Percentiles rank a stretch among this genome's conserved stretches.
These are phyloP conservation scores for Mola mola DNA, from an alignment of 2,113 vertebrate genomes.

Conservation along the genomic window DNA sequence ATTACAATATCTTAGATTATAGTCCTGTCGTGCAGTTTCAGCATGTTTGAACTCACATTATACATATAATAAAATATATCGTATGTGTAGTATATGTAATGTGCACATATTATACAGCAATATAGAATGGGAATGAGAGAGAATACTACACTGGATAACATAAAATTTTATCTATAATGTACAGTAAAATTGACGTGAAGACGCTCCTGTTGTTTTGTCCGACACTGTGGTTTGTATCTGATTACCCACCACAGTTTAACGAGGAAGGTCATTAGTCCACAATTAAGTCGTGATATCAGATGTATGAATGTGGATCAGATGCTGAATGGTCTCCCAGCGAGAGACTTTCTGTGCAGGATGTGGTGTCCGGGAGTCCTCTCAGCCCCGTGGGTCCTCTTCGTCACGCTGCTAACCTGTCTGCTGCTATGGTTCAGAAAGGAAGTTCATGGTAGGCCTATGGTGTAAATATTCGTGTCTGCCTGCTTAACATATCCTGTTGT, in stretches of 20 bases:
- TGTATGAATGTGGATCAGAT: slow-evolving; percentile 54
- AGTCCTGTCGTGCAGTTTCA: no score
- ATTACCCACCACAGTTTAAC: slow-evolving; percentile 22
- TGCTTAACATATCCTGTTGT: not conserved
- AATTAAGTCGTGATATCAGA: slow-evolving; percentile 50
- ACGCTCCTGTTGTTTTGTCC: no score
- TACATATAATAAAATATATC: no score
- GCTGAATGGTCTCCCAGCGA: slow-evolving; percentile 18
- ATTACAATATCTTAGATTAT: no score
- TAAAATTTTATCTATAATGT: no score
- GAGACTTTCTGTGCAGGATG: slow-evolving; percentile 33
- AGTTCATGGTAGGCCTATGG: slow-evolving; percentile 15
- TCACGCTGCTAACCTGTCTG: slow-evolving; percentile 31
- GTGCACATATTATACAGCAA: not conserved
- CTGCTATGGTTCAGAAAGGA: slow-evolving; percentile 47
- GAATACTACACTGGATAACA: not conserved
- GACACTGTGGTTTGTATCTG: slow-evolving; percentile 3
- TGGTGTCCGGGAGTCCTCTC: slow-evolving; percentile 18
- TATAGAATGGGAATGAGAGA: not conserved
- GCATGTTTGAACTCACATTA: no score
- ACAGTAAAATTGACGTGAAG: not conserved
- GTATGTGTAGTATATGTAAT: not conserved
- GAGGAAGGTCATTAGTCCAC: slow-evolving; percentile 19
- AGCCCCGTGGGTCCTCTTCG: slow-evolving; percentile 31
- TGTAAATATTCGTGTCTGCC: slow-evolving; percentile 4